Evolutionary conservation across 2,113 vertebrate species (phyloP), one percentile per base, ranked within the genome.

Genomic region (Thomomys bottae): DNA sequence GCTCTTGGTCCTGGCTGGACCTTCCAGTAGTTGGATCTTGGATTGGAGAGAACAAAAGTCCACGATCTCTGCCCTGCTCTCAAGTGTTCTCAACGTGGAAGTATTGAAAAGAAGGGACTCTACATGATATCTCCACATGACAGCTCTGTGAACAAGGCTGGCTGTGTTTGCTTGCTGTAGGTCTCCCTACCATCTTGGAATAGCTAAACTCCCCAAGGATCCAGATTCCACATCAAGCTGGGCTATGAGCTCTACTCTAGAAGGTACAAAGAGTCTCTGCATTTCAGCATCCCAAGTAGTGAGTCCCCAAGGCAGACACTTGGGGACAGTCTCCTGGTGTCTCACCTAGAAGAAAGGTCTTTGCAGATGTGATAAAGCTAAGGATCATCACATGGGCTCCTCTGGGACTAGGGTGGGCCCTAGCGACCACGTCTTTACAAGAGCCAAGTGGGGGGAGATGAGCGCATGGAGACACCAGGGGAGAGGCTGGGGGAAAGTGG

Each of bases 21-120:
- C 14, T 12, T 0, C 77, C 79, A 67, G 77, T 54, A 20, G 70
- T 66, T 77, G 59, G 23, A 17, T 40, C 85, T 95, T 92, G 87
- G 86, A 91, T 80, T 91, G 72, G 66, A 20, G 38, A 75, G 89
- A 81, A 83, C n/a, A 88, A 84, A 63, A 78, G 49, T 67, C 42
- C 14, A 15, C 17, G 78, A 2, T 4, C 34, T 3, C 59, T 49
- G 57, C 24, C 5, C 67, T 9, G 14, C 14, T 42, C n/a, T 7
- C n/a, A 40, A 80, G 20, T 4, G 2, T 6, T 71, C 38, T 36
- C 15, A 36, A 57, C 80, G 82, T 83, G 42, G 79, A 78, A 67
- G 81, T 70, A 12, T 72, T 28, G 36, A 77, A 57, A 57, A 0
- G 59, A 49, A 36, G 64, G 40, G 75, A 76, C 28, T 66, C 70